phyloP scores from a whole-genome alignment of 1,140 invertebrate species.

The Littorina saxatilis region DNA sequence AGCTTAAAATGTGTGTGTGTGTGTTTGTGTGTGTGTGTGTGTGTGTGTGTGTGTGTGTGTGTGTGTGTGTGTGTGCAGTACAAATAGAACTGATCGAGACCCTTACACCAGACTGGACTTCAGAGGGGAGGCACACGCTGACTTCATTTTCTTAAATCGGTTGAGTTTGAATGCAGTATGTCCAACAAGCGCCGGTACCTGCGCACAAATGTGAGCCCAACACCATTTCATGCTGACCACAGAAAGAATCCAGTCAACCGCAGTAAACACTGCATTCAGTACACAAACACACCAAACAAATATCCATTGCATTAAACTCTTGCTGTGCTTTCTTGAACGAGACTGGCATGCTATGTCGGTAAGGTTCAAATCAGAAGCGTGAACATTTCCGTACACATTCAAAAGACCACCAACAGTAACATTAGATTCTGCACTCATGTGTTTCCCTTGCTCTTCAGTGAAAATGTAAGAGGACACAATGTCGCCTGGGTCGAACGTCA shows the following conservation, averaged over 20 bases:
- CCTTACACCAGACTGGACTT: constrained; percentile 5
- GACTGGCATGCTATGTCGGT: background rate
- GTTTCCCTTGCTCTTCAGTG: background rate
- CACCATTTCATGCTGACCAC: background rate
- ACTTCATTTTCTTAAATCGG: background rate
- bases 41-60: constrained; percentile 17
- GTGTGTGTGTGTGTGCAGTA: background rate
- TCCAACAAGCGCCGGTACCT: background rate
- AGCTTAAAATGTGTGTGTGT: too few species aligned
- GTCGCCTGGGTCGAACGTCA: background rate
- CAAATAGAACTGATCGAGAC: too few species aligned
- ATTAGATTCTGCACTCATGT: background rate
- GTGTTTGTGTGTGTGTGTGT: too few species aligned
- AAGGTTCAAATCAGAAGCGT: background rate
- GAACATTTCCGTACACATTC: background rate
- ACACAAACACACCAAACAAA: background rate
- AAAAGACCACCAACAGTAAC: background rate
- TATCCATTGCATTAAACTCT: background rate
- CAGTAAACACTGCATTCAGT: background rate
- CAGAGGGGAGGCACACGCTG: background rate
- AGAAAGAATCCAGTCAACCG: background rate
- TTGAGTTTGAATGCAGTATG: background rate
- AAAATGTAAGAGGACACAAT: background rate
- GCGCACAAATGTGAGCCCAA: background rate
- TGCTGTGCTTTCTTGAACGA: background rate